Evolutionary conservation across 2,888 invertebrate genomes (phyloP), one percentile per base, ranked within the genome.

Genomic region (Pasiphila rectangulata): DNA sequence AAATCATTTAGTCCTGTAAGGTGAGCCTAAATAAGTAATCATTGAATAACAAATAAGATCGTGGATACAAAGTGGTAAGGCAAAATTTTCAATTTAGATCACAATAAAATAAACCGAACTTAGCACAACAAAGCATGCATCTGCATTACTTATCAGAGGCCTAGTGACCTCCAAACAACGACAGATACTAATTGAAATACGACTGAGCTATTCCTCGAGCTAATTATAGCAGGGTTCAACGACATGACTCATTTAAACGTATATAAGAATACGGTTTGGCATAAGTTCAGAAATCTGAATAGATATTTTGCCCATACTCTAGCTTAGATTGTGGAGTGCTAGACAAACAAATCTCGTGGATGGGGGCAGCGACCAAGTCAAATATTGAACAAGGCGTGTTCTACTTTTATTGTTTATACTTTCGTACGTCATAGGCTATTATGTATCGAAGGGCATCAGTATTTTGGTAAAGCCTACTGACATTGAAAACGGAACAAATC

Each of bases 221-320:
- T 46, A 47, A 32, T 37, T 44, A 46, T 44, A 41, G n/a, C 32
- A 15, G 39, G 45, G 58, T 52, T 58, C 50, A 54, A 44, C 32
- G 54, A 45, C 52, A 54, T 56, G 50, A 51, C 17, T 58, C 56
- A 54, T 48, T 39, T 36, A 35, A 40, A 39, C 25, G 27, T 17
- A 46, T 27, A 49, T 35, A 36, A 49, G 37, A 10, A 35, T 21
- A 35, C 43, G 47, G 36, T 58, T 52, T 56, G 56, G 59, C 56
- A 59, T 47, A 41, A 39, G 45, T 50, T 59, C 53, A 54, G 59
- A 56, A 55, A 54, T 51, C 25, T 12, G 12, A 6, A 38, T 42
- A 42, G 13, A 13, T 17, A 32, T 6, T 32, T 17, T n/a, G 29
- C 35, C 10, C 10, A 25, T 25, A n/a, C 1, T 12, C 12, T n/a